Evolutionary conservation across 1,140 invertebrate species (phyloP).

Genomic region (Drosophila hydei): DNA sequence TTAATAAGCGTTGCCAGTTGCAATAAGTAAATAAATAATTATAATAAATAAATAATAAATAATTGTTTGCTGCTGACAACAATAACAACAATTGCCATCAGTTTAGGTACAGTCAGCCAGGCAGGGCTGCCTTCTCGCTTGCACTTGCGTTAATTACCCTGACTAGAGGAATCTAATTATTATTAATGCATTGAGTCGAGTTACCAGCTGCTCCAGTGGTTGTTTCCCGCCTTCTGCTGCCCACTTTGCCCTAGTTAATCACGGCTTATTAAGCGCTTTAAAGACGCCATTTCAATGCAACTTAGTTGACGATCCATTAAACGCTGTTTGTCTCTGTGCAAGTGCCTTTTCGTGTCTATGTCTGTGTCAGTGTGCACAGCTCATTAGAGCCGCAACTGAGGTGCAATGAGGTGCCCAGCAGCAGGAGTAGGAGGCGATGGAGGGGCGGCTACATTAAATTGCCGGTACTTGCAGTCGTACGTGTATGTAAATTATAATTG

Average conservation of each 20-base stretch:
- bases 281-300: constrained; percentile 76
- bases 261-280: constrained; percentile 49
- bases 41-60: constrained; percentile 79
- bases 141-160: constrained; percentile 33
- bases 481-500: constrained; percentile 63
- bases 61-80: constrained; percentile 33
- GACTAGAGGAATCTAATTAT: constrained; percentile 21
- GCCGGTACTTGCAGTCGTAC: constrained; percentile 16
- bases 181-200: constrained; percentile 23
- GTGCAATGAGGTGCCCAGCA: background rate
- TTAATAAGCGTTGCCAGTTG: constrained; percentile 65
- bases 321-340: constrained; percentile 1
- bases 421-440: background rate
- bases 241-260: constrained; percentile 38
- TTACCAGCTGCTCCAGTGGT: constrained; percentile 1
- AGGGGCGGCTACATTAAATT: constrained; percentile 3
- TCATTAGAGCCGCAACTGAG: constrained; percentile 29
- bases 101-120: constrained; percentile 29
- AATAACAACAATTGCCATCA: constrained; percentile 19
- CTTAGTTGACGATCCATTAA: constrained; percentile 45
- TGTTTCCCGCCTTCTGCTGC: background rate
- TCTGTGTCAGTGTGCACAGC: constrained; percentile 3
- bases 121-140: constrained; percentile 12
- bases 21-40: constrained; percentile 75
- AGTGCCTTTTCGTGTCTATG: background rate